Evolutionary conservation across 92 coral and sea anemone species (phyloP), one percentile per base, ranked within the genome.

Genomic region (Parazoanthus atlanticus): DNA sequence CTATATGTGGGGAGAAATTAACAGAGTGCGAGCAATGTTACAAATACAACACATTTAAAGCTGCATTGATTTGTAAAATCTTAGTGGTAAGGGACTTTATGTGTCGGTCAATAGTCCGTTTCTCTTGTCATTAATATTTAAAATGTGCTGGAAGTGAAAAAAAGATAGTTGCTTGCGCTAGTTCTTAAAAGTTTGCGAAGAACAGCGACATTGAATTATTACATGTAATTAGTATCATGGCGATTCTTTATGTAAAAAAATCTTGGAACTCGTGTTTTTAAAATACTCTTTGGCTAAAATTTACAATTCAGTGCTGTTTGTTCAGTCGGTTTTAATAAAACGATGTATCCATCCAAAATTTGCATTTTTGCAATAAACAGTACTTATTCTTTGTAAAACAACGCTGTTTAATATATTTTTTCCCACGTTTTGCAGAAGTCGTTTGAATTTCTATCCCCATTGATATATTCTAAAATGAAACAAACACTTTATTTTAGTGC

Each of bases 311-410:
- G 26, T 75, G 43, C 9, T 74, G 49, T 74, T 74, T 74, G 13
- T 74, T 36, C 46, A 74, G n/a, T 17, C 79, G 12, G 79, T 34
- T 74, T 74, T 34, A 74, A 74, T 31, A 74, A 74, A 74, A 74
- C 79, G 34, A 36, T 36, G 47, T 26, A 36, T 74, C 78, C 41
- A 74, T 74, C n/a, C 43, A 74, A 17, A 74, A 74, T 74, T 74
- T 74, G 36, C 78, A 29, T 16, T 74, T 74, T 36, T 19, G 15
- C 13, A 46, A 6, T 52, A 13, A 52, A 74, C 79, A 21, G n/a
- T n/a, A n/a, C n/a, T 16, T 19, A 5, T 75, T 32, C 33, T 29
- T 71, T 12, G 30, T 33, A 75, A 75, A 7, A 19, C 47, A 17
- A 74, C 8, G 15, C 30, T 2, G 25, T 38, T 21, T 5, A 73